Evolutionary conservation across 1,140 invertebrate genomes (phyloP).

Genomic region (Saccostrea cuccullata): DNA sequence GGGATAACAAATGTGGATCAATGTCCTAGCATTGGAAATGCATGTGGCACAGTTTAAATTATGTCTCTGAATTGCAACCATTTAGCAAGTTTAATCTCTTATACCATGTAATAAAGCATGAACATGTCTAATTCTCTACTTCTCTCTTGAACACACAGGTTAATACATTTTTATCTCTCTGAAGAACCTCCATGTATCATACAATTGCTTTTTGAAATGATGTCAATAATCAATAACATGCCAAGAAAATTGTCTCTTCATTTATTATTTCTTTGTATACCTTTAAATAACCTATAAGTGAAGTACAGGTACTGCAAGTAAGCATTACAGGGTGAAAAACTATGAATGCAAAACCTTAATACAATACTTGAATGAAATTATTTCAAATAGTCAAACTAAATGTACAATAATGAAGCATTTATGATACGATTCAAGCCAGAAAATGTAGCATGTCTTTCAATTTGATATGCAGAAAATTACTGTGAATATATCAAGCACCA

Average conservation of each 20-base stretch:
- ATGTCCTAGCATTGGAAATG: not conserved
- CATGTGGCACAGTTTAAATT: not conserved
- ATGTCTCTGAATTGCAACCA: not conserved
- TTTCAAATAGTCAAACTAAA: not conserved
- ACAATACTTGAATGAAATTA: not conserved
- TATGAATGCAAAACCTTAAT: not conserved
- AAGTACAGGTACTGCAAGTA: not conserved
- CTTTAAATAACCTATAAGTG: not conserved
- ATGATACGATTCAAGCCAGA: not conserved
- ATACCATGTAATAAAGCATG: too few species aligned
- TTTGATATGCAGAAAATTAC: too few species aligned
- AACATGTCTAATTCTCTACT: not conserved
- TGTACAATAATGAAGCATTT: not conserved
- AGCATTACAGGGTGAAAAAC: slow-evolving; percentile 14
- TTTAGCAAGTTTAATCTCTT: too few species aligned
- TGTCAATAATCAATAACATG: not conserved
- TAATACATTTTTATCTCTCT: not conserved
- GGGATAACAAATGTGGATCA: not conserved
- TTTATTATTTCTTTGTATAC: not conserved
- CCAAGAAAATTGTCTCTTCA: not conserved
- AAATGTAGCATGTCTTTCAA: not conserved
- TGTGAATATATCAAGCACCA: not conserved
- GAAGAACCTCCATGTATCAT: not conserved
- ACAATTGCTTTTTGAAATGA: not conserved
- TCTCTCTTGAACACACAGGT: not conserved